Percentiles rank a stretch among this genome's conserved stretches.
Evolutionary conservation across 2,113 vertebrate genomes (phyloP).

Genomic region (Etheostoma cragini): DNA sequence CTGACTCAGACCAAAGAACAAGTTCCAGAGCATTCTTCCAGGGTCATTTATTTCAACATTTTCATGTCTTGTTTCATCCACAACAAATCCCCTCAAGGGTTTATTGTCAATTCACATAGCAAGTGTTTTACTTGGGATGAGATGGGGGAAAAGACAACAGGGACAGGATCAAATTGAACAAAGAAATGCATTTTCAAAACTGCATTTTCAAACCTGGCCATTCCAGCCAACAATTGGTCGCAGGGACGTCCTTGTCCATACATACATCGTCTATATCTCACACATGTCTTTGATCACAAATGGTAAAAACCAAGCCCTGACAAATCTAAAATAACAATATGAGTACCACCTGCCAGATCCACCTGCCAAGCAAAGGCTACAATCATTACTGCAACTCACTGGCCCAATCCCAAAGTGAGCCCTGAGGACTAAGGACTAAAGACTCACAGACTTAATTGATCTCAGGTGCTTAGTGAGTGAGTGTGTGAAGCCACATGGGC

Average conservation of each 20-base stretch:
- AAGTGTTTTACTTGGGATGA: background rate
- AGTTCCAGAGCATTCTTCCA: slow-evolving; percentile 13
- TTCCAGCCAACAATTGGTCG: background rate
- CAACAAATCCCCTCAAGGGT: background rate
- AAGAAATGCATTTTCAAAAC: background rate
- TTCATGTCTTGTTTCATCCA: background rate
- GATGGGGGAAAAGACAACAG: background rate
- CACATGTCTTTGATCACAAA: background rate
- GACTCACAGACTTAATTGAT: no score
- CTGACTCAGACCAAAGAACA: slow-evolving; percentile 62
- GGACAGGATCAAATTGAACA: no score
- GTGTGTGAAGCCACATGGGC: no score
- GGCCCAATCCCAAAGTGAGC: no score
- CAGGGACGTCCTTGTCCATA: background rate
- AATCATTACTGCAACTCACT: background rate
- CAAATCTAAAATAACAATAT: background rate
- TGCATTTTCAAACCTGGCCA: background rate
- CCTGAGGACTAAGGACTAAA: no score
- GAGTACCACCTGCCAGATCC: background rate
- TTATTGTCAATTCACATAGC: background rate
- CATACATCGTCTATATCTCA: background rate
- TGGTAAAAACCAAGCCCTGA: background rate
- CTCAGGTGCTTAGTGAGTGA: no score
- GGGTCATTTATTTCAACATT: background rate
- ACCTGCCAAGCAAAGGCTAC: slow-evolving; percentile 2